phyloP scores from a whole-genome alignment of 2,797 vertebrate species.

The Diceros bicornis region DNA sequence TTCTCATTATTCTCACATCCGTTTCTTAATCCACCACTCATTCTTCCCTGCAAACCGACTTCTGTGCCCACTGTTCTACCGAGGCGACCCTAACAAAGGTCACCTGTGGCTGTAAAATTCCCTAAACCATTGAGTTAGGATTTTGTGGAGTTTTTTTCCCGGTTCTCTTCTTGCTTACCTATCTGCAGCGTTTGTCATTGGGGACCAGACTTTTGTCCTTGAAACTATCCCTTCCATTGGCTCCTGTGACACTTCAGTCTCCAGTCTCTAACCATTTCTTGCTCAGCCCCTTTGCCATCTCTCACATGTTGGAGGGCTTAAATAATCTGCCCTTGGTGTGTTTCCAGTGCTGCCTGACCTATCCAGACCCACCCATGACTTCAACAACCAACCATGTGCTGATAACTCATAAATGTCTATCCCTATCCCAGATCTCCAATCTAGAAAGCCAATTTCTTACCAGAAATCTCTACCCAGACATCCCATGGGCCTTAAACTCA shows the following conservation, averaged over 20 bases:
- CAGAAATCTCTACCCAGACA: not conserved
- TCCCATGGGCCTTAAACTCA: conserved; percentile 1
- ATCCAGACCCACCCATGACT: not conserved
- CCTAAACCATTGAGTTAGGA: not conserved
- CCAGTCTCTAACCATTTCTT: not conserved
- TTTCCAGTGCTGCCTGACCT: not conserved
- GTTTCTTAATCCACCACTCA: not conserved
- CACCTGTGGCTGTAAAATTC: not conserved
- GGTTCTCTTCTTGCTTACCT: not conserved
- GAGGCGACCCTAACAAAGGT: not conserved
- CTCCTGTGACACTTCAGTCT: not conserved
- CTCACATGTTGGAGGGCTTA: not conserved
- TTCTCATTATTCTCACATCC: not conserved
- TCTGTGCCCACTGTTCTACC: not conserved
- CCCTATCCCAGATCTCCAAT: conserved; percentile 16
- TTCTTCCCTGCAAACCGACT: not conserved
- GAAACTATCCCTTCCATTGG: not conserved
- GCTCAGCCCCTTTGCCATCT: not conserved
- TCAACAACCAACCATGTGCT: not conserved
- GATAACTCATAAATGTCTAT: not conserved
- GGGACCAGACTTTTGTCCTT: not conserved
- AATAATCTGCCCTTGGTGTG: not conserved
- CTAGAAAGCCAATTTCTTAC: conserved; percentile 26
- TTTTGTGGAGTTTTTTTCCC: not conserved
- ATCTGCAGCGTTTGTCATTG: not conserved